Percentiles rank a stretch among this genome's conserved stretches.
phyloP scores from a whole-genome alignment of 2,797 vertebrate genomes.

The Pterois miles region DNA sequence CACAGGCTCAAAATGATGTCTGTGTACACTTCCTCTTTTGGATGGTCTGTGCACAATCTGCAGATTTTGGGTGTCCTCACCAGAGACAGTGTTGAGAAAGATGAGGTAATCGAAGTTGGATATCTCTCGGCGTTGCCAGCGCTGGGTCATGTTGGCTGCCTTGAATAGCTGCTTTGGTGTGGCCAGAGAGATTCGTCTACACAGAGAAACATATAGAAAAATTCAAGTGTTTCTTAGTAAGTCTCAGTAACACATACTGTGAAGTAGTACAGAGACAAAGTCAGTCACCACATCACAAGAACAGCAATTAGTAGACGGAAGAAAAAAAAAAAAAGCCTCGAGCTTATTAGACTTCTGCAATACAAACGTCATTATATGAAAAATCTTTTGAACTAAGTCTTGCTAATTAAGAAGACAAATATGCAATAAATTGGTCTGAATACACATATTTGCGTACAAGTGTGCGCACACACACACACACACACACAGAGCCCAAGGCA shows the following conservation, averaged over 20 bases:
- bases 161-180: slow-evolving; percentile 96
- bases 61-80: slow-evolving; percentile 46
- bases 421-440: slow-evolving; percentile 54
- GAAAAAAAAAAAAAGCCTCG: neutral
- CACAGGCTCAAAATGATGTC: neutral
- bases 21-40: neutral
- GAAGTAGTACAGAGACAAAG: slow-evolving; percentile 4
- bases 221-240: neutral
- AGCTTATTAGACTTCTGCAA: slow-evolving; percentile 32
- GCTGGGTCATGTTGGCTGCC: slow-evolving; percentile 96
- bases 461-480: neutral
- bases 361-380: slow-evolving; percentile 44
- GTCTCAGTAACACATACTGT: neutral
- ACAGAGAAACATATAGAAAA: neutral
- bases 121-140: slow-evolving; percentile 98
- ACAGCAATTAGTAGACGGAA: neutral
- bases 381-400: slow-evolving; percentile 51
- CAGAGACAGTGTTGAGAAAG: slow-evolving; percentile 93
- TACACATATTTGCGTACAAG: slow-evolving; percentile 34
- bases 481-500: slow-evolving; percentile 30
- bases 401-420: slow-evolving; percentile 77
- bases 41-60: neutral
- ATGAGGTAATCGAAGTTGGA: slow-evolving; percentile 98
- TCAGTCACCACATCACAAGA: slow-evolving; percentile 14
- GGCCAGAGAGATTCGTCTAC: slow-evolving; percentile 94